Conservation (phyloP, 2,113 vertebrate species). For the Recurvirostra avosetta region DNA sequence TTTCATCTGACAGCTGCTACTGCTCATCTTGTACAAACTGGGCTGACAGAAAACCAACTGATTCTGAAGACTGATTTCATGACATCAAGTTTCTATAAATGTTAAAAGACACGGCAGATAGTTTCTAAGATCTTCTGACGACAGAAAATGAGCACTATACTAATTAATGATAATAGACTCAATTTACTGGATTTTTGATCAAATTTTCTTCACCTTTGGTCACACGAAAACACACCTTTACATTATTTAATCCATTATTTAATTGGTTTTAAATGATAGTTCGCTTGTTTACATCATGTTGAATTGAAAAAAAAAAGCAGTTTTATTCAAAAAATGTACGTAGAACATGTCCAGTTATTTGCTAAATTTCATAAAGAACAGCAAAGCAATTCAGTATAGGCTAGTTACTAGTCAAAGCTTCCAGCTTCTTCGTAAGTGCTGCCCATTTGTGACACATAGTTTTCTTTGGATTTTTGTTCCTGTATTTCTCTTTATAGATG, state of each 20-base stretch:
- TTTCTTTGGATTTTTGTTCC: not conserved
- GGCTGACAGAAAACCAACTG: not conserved
- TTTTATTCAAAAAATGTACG: not conserved
- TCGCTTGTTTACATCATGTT: not conserved
- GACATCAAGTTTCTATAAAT: not conserved
- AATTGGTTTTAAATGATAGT: not conserved
- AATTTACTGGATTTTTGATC: not conserved
- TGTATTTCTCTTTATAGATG: not conserved
- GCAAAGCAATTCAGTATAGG: not conserved
- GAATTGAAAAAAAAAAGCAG: not conserved
- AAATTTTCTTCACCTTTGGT: not conserved
- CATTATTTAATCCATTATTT: not conserved
- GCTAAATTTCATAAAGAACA: not conserved
- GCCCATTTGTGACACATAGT: not conserved
- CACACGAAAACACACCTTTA: not conserved
- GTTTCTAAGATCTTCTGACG: not conserved
- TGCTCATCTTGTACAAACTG: not conserved
- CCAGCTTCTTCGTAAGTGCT: not conserved
- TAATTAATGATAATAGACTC: not conserved
- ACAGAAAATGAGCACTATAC: not conserved
- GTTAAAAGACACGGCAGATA: not conserved
- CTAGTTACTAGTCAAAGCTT: not conserved
- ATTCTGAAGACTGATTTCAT: constrained; percentile 2
- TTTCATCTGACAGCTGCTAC: not conserved
- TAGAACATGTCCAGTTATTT: not conserved